A percentile compares a stretch with the other conserved stretches of the same genome.
These are phyloP conservation scores for Lucifuga dentata DNA, from an alignment of 2,113 vertebrate species.

Conservation along the genomic window DNA sequence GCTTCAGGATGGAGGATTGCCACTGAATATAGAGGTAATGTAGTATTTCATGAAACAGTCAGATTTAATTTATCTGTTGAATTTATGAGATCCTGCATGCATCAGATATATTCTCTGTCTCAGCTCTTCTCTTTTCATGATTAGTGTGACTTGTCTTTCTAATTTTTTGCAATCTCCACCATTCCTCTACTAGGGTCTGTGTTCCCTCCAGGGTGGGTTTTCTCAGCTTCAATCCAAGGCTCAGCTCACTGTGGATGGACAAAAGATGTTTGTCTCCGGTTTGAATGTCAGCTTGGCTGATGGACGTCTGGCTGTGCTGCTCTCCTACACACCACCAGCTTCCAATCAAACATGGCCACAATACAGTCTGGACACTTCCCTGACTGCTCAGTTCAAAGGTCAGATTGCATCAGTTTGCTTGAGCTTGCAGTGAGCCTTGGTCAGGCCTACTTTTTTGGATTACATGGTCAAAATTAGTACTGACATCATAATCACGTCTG, in stretches of 20 bases:
- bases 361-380: slow-evolving; percentile 25
- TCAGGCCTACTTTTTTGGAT: too few relatives aligned
- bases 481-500: too few relatives aligned
- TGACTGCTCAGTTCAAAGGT: slow-evolving; percentile 75
- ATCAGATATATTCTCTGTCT: too few relatives aligned
- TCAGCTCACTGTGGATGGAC: slow-evolving; percentile 66
- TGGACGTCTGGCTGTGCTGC: slow-evolving; percentile 66
- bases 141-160: too few relatives aligned
- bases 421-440: too few relatives aligned
- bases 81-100: not conserved
- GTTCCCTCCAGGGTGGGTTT: slow-evolving; percentile 50
- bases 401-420: not conserved
- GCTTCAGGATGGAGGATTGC: slow-evolving; percentile 75
- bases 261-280: slow-evolving; percentile 71
- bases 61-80: not conserved
- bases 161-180: not conserved
- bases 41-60: not conserved
- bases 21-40: slow-evolving; percentile 76
- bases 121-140: too few relatives aligned
- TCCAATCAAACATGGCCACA: slow-evolving; percentile 37
- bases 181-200: slow-evolving; percentile 53
- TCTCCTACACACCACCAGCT: slow-evolving; percentile 60
- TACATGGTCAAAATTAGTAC: too few relatives aligned
- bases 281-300: slow-evolving; percentile 66
- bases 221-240: slow-evolving; percentile 69